Percentiles rank a stretch among this genome's conserved stretches.
Conservation (phyloP, 2,888 invertebrate genomes). For the Eupithecia pulchellata region DNA sequence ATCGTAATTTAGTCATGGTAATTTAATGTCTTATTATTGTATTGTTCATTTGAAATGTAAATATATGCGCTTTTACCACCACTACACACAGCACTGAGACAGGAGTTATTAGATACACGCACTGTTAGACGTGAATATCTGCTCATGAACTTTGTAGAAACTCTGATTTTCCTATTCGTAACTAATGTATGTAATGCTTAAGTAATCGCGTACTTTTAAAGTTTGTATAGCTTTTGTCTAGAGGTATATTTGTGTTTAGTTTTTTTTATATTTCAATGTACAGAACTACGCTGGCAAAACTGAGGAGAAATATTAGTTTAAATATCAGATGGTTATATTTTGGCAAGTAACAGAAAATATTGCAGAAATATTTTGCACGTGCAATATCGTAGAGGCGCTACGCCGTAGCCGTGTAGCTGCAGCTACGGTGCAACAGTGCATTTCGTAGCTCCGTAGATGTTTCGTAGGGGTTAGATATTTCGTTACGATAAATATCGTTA, state of each 20-base stretch:
- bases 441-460: conserved; percentile 51
- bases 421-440: conserved; percentile 80
- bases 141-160: no score
- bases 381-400: conserved; percentile 79
- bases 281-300: background rate
- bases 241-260: background rate
- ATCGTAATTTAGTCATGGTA: background rate
- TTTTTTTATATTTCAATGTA: background rate
- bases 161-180: background rate
- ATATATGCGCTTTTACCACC: no score
- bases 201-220: background rate
- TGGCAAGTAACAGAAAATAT: background rate
- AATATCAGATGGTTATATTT: background rate
- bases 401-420: conserved; percentile 79
- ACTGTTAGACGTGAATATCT: no score
- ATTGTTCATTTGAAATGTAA: background rate
- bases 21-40: no score
- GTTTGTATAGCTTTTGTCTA: background rate
- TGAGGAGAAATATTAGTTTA: background rate
- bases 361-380: conserved; percentile 49
- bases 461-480: conserved; percentile 25
- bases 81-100: no score
- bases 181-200: background rate
- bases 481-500: background rate
- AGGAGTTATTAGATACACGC: no score